Evolutionary conservation across 2,113 vertebrate species (phyloP).

Genomic region (Panthera uncia): DNA sequence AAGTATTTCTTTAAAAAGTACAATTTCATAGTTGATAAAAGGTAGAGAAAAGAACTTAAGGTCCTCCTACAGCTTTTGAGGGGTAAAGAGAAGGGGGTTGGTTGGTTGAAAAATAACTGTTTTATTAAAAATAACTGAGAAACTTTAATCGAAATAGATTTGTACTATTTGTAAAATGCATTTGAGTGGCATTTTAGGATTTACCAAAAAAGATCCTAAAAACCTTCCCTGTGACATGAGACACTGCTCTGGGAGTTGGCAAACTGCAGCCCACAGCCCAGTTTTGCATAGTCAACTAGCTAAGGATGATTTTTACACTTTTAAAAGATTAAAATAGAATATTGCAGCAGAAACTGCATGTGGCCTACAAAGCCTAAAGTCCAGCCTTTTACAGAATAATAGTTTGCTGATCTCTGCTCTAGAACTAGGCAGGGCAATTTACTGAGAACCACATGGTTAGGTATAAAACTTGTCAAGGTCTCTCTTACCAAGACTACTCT

Average conservation of each 20-base stretch:
- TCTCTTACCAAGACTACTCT: neutral
- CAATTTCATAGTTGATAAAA: neutral
- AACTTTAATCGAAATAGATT: neutral
- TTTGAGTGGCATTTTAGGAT: neutral
- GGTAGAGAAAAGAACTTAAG: neutral
- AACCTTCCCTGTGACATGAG: neutral
- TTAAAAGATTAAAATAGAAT: neutral
- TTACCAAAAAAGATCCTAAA: neutral
- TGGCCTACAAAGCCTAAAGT: neutral
- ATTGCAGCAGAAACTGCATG: neutral
- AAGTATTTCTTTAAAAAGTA: neutral
- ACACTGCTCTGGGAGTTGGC: neutral
- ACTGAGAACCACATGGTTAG: neutral
- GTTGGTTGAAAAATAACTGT: neutral
- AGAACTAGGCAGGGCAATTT: neutral
- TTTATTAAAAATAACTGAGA: constrained; percentile 18
- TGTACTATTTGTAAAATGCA: neutral
- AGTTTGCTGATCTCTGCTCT: neutral
- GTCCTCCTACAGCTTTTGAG: neutral
- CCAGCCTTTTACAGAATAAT: neutral
- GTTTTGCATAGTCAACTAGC: neutral
- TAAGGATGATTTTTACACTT: neutral
- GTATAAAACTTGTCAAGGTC: neutral
- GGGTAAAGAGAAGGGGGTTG: neutral
- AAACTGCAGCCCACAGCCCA: fast-evolving